Conservation (phyloP, 2,797 vertebrate species). For the Bufotes viridis region DNA sequence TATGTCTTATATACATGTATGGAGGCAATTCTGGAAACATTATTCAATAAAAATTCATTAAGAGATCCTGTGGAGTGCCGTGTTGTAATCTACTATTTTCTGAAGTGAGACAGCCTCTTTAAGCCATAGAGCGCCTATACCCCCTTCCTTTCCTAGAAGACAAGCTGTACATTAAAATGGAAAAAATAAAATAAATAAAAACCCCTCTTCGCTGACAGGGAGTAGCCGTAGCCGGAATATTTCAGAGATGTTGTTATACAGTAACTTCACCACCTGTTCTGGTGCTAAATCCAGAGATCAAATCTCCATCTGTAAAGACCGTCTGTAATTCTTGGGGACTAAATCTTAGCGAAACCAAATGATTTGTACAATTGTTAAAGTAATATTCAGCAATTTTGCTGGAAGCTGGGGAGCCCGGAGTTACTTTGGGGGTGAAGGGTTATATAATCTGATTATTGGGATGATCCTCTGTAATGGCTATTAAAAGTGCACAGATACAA, state of each 20-base stretch:
- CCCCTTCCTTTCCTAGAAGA: not conserved
- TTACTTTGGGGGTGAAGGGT: not conserved
- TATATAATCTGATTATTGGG: not conserved
- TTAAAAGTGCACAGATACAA: not conserved
- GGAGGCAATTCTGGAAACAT: too few relatives aligned
- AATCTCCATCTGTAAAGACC: constrained; percentile 35
- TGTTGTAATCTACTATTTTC: too few relatives aligned
- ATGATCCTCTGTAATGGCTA: not conserved
- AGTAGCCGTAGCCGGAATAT: constrained; percentile 14
- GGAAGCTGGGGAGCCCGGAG: not conserved
- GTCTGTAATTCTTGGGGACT: not conserved
- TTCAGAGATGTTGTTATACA: constrained; percentile 20
- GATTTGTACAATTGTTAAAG: constrained; percentile 1
- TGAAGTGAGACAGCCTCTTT: too few relatives aligned
- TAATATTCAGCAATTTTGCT: not conserved
- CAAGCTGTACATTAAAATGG: not conserved
- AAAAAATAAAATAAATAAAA: not conserved
- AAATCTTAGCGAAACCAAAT: constrained; percentile 10
- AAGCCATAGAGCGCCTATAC: not conserved
- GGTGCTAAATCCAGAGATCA: constrained; percentile 47
- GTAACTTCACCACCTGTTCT: constrained; percentile 49
- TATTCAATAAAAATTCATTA: too few relatives aligned
- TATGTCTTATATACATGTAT: too few relatives aligned
- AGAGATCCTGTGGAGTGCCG: too few relatives aligned
- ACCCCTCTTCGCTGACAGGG: not conserved